phyloP scores from a whole-genome alignment of 2,113 vertebrate species.

The Hippocampus comes region DNA sequence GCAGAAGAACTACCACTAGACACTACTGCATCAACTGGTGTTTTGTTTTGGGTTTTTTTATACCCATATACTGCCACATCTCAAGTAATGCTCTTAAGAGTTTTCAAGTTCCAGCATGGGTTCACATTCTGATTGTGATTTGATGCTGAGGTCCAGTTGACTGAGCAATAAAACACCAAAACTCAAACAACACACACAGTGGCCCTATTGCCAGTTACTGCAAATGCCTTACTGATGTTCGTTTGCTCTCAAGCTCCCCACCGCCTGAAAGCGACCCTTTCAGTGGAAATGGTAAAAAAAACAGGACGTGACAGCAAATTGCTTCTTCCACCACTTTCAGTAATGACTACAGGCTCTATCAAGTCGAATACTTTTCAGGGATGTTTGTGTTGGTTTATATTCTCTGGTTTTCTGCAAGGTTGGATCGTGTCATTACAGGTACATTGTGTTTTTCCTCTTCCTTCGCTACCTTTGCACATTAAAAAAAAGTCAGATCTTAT shows the following conservation, averaged over 20 bases:
- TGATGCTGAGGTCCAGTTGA: constrained; percentile 7
- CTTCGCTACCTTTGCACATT: constrained; percentile 4
- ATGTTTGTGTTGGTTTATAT: not conserved
- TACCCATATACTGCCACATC: not conserved
- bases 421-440: constrained; percentile 3
- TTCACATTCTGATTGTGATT: constrained; percentile 19
- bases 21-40: not conserved
- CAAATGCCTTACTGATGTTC: constrained; percentile 54
- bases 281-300: constrained; percentile 46
- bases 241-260: constrained; percentile 36
- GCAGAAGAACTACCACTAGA: not conserved
- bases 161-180: constrained; percentile 43
- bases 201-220: constrained; percentile 52
- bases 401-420: not conserved
- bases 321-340: constrained; percentile 35
- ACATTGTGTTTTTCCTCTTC: constrained; percentile 1
- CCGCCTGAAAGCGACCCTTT: constrained; percentile 51
- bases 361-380: not conserved
- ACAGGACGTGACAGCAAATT: constrained; percentile 52
- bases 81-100: not conserved
- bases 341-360: constrained; percentile 43
- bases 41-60: not conserved
- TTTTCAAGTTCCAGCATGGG: not conserved
- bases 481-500: not conserved
- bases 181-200: constrained; percentile 20